phyloP scores from a whole-genome alignment of 2,113 vertebrate species.

The Xerus inauris region DNA sequence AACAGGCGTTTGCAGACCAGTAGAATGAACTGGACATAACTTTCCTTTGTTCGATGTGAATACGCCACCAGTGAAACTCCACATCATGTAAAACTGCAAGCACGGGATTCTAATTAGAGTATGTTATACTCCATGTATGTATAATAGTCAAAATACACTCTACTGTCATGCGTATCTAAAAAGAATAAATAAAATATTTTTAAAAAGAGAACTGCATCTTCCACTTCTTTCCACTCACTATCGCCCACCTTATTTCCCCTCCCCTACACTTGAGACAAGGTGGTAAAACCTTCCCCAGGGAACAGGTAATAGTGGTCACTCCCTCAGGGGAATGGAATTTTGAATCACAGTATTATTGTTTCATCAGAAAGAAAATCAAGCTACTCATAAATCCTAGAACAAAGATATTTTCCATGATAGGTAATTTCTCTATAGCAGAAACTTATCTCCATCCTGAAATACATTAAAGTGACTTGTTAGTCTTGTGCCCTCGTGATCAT shows the following conservation, averaged over 20 bases:
- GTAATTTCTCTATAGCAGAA: background rate
- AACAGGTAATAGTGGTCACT: background rate
- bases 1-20: background rate
- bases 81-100: too few relatives aligned
- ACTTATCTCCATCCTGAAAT: background rate
- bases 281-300: background rate
- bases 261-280: background rate
- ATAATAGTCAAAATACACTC: too few relatives aligned
- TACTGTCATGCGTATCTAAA: too few relatives aligned
- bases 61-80: too few relatives aligned
- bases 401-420: background rate
- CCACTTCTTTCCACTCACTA: background rate
- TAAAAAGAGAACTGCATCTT: background rate
- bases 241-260: background rate
- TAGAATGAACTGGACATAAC: too few relatives aligned
- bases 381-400: background rate
- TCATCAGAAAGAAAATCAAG: background rate
- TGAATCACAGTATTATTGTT: background rate
- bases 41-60: too few relatives aligned
- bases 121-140: too few relatives aligned
- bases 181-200: too few relatives aligned
- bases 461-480: background rate
- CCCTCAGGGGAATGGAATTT: background rate
- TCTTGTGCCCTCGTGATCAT: background rate
- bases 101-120: too few relatives aligned